phyloP scores from a whole-genome alignment of 2,797 vertebrate genomes.

The Notamacropus eugenii region DNA sequence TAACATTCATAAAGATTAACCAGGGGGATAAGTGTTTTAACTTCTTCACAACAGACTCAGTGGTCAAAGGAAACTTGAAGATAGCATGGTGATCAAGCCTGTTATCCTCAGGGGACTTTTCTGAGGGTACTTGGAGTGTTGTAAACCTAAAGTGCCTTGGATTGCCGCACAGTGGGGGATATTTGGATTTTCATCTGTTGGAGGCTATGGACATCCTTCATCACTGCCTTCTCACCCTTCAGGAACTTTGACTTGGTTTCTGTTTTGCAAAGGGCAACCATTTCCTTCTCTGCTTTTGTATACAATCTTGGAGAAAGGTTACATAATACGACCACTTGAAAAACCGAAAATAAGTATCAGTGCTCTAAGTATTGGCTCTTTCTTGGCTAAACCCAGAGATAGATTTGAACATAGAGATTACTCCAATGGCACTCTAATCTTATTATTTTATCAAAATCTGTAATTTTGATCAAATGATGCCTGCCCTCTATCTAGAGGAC shows the following conservation, averaged over 20 bases:
- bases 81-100: background rate
- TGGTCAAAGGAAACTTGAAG: background rate
- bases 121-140: background rate
- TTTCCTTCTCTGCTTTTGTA: background rate
- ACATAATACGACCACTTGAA: background rate
- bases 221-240: background rate
- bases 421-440: background rate
- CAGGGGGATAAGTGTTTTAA: background rate
- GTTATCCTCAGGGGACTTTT: background rate
- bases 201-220: background rate
- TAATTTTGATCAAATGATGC: background rate
- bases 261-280: background rate
- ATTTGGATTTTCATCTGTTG: background rate
- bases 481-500: background rate
- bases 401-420: background rate
- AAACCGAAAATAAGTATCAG: background rate
- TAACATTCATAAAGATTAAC: background rate
- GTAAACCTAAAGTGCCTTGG: background rate
- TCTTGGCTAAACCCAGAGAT: background rate
- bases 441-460: background rate
- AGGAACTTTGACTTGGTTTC: background rate
- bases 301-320: background rate
- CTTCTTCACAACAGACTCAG: background rate
- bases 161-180: background rate
- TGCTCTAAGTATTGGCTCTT: too few species aligned